Base-by-base conservation (phyloP, 2,888 invertebrate species). In the Oxyteleia sp. region DNA sequence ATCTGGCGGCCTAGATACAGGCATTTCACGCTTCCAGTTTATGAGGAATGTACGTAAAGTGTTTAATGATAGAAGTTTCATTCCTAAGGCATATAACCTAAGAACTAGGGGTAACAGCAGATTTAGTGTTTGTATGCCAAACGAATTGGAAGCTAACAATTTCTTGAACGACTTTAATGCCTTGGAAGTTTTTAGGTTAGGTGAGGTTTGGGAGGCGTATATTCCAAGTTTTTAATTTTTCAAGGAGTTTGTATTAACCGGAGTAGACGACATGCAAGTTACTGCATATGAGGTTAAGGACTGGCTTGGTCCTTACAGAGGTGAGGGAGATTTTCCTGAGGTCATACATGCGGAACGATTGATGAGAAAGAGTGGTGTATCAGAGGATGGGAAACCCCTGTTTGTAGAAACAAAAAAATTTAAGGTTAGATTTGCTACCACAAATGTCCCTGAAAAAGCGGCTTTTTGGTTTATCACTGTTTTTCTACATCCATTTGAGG, bases 401-500 rank as follows among this genome's bases (percentile, higher is more conserved):
- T n/a, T 38, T n/a, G 41, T 4, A 13, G 11, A 59, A 3, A 35
- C 59, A 4, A 41, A 59, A 8, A 63, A 63, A 11, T 49, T 64
- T 38, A 64, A 49, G 43, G 11, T 49, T 7, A 35, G 13, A 23
- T 47, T 64, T 23, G 35, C 8, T 4, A 49, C 64, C 10, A 38
- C n/a, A 2, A 13, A 49, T 5, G 49, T 64, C 4, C 64, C 47
- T 8, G 49, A 35, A 13, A 49, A 49, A 23, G 64, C 20, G 0
- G 13, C 45, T 0, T 8, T 64, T 0, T 49, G 49, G 49, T 18
- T 4, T 8, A 5, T 0, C 1, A 49, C 49, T 7, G 32, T 64
- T 0, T 35, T 11, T 11, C 4, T 63, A 4, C 4, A 29, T 1
- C 63, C 63, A 0, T 64, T 20, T 13, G 13, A 15, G 1, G 32